phyloP scores from a whole-genome alignment of 2,113 vertebrate genomes.

The Entomyzon cyanotis region DNA sequence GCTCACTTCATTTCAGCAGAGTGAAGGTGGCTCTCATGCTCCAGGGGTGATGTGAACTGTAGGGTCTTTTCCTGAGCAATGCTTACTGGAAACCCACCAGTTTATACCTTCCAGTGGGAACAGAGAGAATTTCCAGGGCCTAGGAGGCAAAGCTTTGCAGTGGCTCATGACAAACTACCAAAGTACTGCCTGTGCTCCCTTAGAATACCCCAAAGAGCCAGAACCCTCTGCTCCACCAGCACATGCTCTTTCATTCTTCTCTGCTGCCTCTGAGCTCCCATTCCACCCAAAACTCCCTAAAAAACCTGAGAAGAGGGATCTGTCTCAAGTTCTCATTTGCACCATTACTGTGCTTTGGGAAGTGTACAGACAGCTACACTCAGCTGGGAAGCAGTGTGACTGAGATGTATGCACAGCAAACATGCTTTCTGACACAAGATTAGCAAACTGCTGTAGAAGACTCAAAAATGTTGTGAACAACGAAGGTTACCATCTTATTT shows the following conservation, averaged over 20 bases:
- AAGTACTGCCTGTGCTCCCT: not conserved
- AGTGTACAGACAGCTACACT: not conserved
- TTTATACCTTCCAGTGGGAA: not conserved
- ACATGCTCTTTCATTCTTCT: not conserved
- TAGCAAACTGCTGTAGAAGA: not conserved
- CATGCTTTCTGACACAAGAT: not conserved
- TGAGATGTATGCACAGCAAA: not conserved
- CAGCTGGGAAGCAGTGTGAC: not conserved
- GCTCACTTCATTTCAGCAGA: conserved; percentile 8
- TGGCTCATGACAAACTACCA: not conserved
- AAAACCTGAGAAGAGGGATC: not conserved
- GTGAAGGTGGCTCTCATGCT: not conserved
- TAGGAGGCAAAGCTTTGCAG: not conserved
- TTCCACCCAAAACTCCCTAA: not conserved
- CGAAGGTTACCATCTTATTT: not conserved
- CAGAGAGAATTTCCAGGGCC: not conserved
- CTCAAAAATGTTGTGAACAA: not conserved
- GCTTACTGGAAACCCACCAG: not conserved
- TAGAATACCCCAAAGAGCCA: not conserved
- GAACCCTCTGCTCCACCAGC: not conserved
- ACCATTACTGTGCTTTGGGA: not conserved
- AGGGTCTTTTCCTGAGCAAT: not conserved
- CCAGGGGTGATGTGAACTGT: not conserved
- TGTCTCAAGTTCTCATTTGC: not conserved
- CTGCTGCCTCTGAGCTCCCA: not conserved